Evolutionary conservation across 2,113 vertebrate genomes (phyloP).

Genomic region (Athene noctua): DNA sequence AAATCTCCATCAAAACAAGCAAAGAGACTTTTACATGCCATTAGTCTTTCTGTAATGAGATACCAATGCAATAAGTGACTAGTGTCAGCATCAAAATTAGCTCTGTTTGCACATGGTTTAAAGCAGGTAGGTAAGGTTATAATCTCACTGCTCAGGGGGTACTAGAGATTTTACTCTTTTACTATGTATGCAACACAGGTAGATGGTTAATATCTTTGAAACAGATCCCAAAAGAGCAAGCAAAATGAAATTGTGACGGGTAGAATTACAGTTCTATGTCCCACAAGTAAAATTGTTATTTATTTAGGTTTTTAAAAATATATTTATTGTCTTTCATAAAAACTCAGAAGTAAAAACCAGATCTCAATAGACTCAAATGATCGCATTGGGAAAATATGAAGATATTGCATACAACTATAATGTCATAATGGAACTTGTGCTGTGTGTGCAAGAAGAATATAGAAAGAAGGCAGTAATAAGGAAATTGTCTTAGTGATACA

Average conservation of each 20-base stretch:
- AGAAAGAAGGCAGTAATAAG: neutral
- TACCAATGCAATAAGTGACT: neutral
- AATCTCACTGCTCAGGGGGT: neutral
- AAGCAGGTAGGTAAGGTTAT: neutral
- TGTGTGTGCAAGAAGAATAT: neutral
- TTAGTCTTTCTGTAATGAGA: neutral
- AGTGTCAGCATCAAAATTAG: neutral
- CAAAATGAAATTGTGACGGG: neutral
- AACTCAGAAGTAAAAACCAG: neutral
- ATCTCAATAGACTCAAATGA: neutral
- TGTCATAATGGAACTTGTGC: neutral
- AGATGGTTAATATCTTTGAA: neutral
- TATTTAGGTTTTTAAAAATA: constrained; percentile 10
- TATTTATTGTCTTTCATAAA: constrained; percentile 33
- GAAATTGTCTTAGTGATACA: neutral
- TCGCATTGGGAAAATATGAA: neutral
- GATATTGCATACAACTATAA: neutral
- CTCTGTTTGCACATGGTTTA: neutral
- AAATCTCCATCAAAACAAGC: neutral
- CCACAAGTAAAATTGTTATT: neutral
- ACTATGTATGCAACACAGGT: neutral
- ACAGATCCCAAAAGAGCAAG: neutral
- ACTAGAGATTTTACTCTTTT: neutral
- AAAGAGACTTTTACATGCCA: neutral
- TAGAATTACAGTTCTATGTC: neutral